Conservation (phyloP, 2,113 vertebrate species). For the Oceanodroma tethys region DNA sequence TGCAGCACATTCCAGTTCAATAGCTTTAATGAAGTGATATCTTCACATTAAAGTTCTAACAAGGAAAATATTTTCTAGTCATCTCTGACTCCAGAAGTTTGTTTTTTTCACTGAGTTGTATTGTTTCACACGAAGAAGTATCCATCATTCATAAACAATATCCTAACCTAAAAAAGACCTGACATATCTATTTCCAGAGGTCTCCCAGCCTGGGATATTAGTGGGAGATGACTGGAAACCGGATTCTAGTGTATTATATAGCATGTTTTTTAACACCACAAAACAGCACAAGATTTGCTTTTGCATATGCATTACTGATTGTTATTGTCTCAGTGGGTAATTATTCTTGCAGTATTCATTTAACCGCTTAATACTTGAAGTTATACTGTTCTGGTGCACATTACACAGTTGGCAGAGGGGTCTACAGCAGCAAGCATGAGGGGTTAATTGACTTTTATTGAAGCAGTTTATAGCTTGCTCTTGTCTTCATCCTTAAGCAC, state of each 20-base stretch:
- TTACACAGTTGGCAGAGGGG: not conserved
- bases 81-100: not conserved
- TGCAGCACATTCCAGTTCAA: not conserved
- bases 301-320: not conserved
- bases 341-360: not conserved
- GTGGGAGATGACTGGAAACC: not conserved
- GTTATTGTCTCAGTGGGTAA: not conserved
- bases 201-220: not conserved
- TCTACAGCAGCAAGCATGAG: not conserved
- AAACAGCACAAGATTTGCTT: not conserved
- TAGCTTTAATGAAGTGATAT: not conserved
- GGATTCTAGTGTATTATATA: not conserved
- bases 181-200: not conserved
- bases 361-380: not conserved
- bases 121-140: not conserved
- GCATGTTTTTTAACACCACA: not conserved
- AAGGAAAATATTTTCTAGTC: conserved; percentile 4
- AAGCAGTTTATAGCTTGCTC: conserved; percentile 44
- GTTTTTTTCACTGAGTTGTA: not conserved
- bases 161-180: not conserved
- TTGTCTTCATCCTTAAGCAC: conserved; percentile 53
- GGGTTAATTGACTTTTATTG: conserved; percentile 72
- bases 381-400: not conserved
- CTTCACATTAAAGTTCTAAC: not conserved
- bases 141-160: not conserved